Base-by-base conservation (phyloP, 2,797 vertebrate genomes). In the Channa striata region DNA sequence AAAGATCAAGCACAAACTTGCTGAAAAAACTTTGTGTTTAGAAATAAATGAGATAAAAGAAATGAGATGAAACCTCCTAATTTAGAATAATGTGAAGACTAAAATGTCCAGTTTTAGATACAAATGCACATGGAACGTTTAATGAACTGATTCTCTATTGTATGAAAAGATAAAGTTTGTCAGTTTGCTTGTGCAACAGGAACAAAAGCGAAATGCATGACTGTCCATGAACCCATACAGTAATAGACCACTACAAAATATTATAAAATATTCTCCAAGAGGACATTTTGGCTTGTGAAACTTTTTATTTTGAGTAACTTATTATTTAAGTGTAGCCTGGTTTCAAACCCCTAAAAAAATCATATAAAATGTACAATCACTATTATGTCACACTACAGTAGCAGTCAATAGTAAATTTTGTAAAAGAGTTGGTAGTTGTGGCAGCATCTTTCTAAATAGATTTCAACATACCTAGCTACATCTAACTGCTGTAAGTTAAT, bases 171-270 rank as follows among this genome's bases (percentile, higher is more conserved):
- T 25, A 59, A 37, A 37, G 36, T 49, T 46, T 53, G 56, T 59
- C 40, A 65, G 8, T 54, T 34, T 66, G 59, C 25, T 59, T 42
- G 17, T 54, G 57, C 49, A 68, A 56, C 62, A 46, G 43, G 11
- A 74, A 43, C 53, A 58, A 59, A 43, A 71, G 72, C 20, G 2
- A 74, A 67, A 75, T 61, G 58, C 72, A 83, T 73, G 69, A 67
- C 0, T 8, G 36, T 77, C 30, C 23, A 21, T 56, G 59, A 50
- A 63, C 21, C 54, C 39, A 57, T 44, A 44, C 46, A n/a, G 21
- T 60, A 33, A 59, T 34, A 39, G 12, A 39, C 12, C 37, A 42
- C 40, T 42, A 42, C 40, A 42, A 13, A 5, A 16, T 13, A 70
- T 44, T 44, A 0, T 30, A 59, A 69, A 47, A 0, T 33, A 65